Percentiles rank a stretch among this genome's conserved stretches.
These are phyloP conservation scores for Xenopus petersii DNA, from an alignment of 2,797 vertebrate species.

Conservation along the genomic window DNA sequence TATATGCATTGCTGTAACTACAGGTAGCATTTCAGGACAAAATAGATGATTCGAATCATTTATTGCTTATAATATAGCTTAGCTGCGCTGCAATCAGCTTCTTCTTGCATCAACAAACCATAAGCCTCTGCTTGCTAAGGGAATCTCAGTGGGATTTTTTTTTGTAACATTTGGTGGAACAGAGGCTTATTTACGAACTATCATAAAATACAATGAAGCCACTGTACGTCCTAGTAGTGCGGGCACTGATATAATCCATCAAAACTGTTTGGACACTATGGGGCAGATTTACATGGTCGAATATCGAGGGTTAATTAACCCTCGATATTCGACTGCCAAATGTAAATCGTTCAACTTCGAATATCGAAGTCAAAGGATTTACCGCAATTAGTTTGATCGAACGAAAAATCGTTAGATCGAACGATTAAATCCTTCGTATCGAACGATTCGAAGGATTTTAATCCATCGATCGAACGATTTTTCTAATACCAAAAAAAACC, in stretches of 20 bases:
- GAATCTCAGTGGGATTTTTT: slow-evolving; percentile 63
- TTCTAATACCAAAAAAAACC: too few relatives aligned
- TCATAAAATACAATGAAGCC: slow-evolving; percentile 64
- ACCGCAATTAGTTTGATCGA: too few relatives aligned
- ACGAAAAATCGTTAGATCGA: too few relatives aligned
- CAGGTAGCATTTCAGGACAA: slow-evolving; percentile 81
- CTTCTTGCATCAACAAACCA: slow-evolving; percentile 65
- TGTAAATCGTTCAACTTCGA: too few relatives aligned
- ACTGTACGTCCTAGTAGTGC: slow-evolving; percentile 67
- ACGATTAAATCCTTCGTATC: too few relatives aligned
- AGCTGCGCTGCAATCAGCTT: slow-evolving; percentile 71
- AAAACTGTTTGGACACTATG: slow-evolving; percentile 60
- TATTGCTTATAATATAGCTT: slow-evolving; percentile 76
- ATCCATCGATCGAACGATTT: too few relatives aligned
- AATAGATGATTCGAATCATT: slow-evolving; percentile 78
- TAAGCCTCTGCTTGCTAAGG: slow-evolving; percentile 71
- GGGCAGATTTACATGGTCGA: too few relatives aligned
- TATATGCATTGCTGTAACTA: slow-evolving; percentile 77
- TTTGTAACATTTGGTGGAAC: slow-evolving; percentile 64
- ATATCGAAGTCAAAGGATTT: too few relatives aligned
- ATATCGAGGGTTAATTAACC: too few relatives aligned
- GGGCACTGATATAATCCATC: slow-evolving; percentile 67
- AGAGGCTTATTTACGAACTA: slow-evolving; percentile 57
- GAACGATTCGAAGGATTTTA: too few relatives aligned
- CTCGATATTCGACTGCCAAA: too few relatives aligned